Conservation (phyloP, 2,797 vertebrate genomes). For the Coccyzus lansbergi region DNA sequence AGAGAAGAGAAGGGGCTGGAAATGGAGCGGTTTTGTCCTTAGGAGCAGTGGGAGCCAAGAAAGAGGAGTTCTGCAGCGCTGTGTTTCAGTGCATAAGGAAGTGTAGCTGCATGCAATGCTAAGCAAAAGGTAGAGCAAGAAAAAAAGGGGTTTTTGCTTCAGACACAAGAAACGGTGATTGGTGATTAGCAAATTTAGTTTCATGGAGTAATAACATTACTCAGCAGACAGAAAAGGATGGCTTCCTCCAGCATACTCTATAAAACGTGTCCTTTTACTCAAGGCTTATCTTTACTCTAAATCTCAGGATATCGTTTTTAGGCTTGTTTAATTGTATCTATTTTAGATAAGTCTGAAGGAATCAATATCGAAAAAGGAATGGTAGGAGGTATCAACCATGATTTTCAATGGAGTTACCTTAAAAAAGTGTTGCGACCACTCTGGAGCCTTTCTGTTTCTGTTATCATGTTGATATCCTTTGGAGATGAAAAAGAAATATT, state of each 20-base stretch:
- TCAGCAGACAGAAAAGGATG: not conserved
- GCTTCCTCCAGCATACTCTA: not conserved
- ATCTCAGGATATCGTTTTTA: not conserved
- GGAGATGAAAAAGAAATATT: not conserved
- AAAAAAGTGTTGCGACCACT: not conserved
- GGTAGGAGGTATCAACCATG: not conserved
- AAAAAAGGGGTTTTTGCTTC: not conserved
- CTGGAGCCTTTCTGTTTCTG: not conserved
- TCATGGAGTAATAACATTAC: not conserved
- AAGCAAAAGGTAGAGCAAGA: not conserved
- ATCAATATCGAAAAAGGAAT: not conserved
- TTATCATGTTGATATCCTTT: not conserved
- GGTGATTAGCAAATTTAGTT: not conserved
- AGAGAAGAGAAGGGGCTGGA: not conserved
- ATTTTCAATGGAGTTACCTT: not conserved
- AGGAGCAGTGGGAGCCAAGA: rapidly evolving
- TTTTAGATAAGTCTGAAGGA: not conserved
- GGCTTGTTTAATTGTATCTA: not conserved
- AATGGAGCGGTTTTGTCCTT: not conserved
- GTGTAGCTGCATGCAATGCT: not conserved
- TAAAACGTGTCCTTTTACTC: not conserved
- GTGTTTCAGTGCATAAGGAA: not conserved
- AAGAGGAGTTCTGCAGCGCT: not conserved
- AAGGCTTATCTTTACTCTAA: not conserved
- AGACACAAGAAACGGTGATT: not conserved